A percentile compares a stretch with the other conserved stretches of the same genome.
These are phyloP conservation scores for Centropus bengalensis DNA, from an alignment of 2,113 vertebrate species.

Conservation along the genomic window DNA sequence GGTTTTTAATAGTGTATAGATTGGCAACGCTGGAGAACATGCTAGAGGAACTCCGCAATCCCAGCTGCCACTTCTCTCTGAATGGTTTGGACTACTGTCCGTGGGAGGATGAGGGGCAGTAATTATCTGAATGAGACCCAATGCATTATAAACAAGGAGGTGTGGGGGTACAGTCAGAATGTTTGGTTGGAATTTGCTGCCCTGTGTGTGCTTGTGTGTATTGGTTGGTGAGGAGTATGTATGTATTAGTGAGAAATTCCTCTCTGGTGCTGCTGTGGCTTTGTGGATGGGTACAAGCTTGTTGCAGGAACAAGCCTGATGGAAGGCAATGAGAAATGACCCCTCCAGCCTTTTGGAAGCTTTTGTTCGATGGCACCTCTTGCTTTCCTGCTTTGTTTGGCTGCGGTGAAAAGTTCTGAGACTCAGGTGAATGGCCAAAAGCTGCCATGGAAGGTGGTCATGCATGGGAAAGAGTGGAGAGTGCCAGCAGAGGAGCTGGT, in stretches of 20 bases:
- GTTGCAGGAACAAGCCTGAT: not conserved
- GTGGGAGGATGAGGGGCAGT: not conserved
- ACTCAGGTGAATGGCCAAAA: not conserved
- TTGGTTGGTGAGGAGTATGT: not conserved
- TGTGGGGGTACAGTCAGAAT: not conserved
- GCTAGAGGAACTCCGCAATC: not conserved
- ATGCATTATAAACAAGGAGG: not conserved
- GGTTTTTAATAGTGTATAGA: not conserved
- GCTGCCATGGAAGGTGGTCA: not conserved
- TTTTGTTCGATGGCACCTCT: not conserved
- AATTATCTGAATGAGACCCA: not conserved
- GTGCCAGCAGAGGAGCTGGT: not conserved
- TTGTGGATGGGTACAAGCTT: not conserved
- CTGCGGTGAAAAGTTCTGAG: not conserved
- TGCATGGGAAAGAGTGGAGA: not conserved
- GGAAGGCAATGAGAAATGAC: not conserved
- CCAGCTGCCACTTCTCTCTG: not conserved
- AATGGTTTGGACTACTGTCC: not conserved
- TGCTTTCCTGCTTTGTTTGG: not conserved
- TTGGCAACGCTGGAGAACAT: not conserved
- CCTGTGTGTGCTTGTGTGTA: not conserved
- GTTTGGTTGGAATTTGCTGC: not conserved
- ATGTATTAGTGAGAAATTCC: not conserved
- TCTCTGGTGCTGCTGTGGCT: not conserved
- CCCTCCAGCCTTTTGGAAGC: not conserved